phyloP scores from a whole-genome alignment of 1,140 invertebrate genomes.

The Apocrypta bakeri region DNA sequence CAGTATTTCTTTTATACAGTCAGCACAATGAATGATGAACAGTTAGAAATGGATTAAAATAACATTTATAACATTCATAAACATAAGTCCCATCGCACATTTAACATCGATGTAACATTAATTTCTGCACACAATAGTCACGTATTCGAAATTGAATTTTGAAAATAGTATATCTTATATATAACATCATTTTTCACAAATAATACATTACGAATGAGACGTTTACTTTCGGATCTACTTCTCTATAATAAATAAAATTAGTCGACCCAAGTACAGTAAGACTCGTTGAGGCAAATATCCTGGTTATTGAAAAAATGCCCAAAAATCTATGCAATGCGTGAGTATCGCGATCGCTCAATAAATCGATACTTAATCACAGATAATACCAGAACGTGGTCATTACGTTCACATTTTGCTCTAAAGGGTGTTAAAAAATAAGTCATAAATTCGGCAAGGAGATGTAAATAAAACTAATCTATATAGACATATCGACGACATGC shows the following conservation, averaged over 20 bases:
- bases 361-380: constrained; percentile 28
- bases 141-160: neutral
- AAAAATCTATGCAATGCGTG: neutral
- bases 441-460: neutral
- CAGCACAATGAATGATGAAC: neutral
- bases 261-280: no score
- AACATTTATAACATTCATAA: constrained; percentile 19
- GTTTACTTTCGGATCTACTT: no score
- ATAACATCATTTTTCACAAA: no score
- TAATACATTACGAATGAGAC: no score
- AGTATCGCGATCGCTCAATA: neutral
- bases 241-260: no score
- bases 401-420: neutral
- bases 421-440: neutral
- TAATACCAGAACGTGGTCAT: constrained; percentile 10
- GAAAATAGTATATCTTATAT: no score
- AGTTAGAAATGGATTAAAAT: neutral
- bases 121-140: constrained; percentile 31
- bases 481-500: neutral
- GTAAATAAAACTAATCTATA: neutral
- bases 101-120: constrained; percentile 32
- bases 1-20: neutral
- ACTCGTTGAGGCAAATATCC: constrained; percentile 31
- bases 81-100: constrained; percentile 2
- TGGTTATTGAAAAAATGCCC: neutral